phyloP scores from a whole-genome alignment of 2,888 invertebrate species.

The Epirrhoe tristata region DNA sequence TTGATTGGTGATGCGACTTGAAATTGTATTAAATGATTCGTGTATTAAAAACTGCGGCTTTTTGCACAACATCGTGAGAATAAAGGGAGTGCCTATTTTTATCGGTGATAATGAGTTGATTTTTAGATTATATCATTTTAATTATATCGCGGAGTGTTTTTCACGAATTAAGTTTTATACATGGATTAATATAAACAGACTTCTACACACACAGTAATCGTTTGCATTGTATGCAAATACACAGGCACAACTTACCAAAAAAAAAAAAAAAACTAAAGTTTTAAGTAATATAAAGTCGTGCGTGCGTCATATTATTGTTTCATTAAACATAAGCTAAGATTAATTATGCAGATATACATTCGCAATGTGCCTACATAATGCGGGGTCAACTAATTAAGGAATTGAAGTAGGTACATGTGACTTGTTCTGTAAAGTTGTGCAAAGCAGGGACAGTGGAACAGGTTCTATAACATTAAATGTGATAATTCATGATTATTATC shows the following conservation, averaged over 20 bases:
- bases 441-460: not conserved
- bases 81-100: not conserved
- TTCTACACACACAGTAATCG: too few relatives aligned
- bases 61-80: not conserved
- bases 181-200: not conserved
- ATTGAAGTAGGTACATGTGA: constrained; percentile 2
- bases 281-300: too few relatives aligned
- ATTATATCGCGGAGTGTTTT: not conserved
- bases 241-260: not conserved
- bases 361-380: constrained; percentile 22
- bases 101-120: not conserved
- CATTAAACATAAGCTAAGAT: constrained; percentile 17
- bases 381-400: constrained; percentile 35
- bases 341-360: constrained; percentile 25
- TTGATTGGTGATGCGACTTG: constrained; percentile 11
- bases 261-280: not conserved
- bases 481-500: not conserved
- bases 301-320: constrained; percentile 6
- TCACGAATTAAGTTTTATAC: not conserved
- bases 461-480: not conserved
- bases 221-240: constrained; percentile 10
- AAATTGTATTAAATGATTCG: constrained; percentile 16
- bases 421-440: constrained; percentile 3
- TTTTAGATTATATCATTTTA: not conserved
- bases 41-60: not conserved